phyloP scores from a whole-genome alignment of 2,888 invertebrate genomes.

The Germaria angustata region DNA sequence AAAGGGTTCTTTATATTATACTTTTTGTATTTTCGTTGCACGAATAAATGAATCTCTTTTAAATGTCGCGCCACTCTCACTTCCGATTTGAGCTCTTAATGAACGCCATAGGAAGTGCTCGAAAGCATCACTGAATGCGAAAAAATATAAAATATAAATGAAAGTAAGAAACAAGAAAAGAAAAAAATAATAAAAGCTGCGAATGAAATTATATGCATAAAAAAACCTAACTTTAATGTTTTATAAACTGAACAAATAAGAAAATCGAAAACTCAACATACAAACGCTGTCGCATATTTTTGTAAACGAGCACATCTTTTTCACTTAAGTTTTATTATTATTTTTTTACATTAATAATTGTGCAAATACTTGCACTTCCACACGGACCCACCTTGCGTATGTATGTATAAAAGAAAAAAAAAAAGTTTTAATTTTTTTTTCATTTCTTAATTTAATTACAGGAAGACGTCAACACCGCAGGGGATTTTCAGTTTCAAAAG shows the following conservation, averaged over 20 bases:
- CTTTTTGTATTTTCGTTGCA: background rate
- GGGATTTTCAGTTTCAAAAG: constrained; percentile 61
- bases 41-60: constrained; percentile 44
- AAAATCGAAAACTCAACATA: constrained; percentile 10
- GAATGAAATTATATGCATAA: constrained; percentile 20
- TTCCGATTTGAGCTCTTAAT: constrained; percentile 54
- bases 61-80: constrained; percentile 55
- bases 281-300: constrained; percentile 45
- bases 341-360: background rate
- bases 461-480: constrained; percentile 68
- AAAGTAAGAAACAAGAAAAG: constrained; percentile 23
- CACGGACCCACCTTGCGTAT: background rate
- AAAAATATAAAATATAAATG: constrained; percentile 2
- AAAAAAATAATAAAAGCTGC: constrained; percentile 5
- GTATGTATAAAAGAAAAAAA: background rate
- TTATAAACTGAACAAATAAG: background rate
- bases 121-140: constrained; percentile 49
- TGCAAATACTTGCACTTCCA: background rate
- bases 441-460: constrained; percentile 69
- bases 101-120: constrained; percentile 63
- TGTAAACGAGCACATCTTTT: background rate
- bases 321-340: background rate
- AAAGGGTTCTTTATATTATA: background rate
- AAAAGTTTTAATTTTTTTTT: constrained; percentile 51
- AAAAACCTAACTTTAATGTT: constrained; percentile 19